Conservation (phyloP, 2,888 invertebrate genomes). For the Leptinotarsa juncta region DNA sequence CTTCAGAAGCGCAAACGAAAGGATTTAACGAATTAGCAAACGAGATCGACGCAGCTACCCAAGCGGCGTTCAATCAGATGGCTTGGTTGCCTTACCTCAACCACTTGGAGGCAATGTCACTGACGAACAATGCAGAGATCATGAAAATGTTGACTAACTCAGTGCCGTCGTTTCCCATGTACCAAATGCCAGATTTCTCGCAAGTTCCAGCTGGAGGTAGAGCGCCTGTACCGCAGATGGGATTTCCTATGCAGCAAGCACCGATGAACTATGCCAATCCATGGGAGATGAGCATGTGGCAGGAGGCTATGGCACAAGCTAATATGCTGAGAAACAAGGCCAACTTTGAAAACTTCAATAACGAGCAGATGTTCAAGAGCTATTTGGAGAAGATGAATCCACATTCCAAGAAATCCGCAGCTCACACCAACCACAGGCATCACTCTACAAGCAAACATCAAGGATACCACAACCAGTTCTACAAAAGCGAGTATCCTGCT, state of each 20-base stretch:
- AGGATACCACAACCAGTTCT: constrained; percentile 30
- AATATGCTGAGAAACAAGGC: constrained; percentile 58
- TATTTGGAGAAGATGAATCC: constrained; percentile 50
- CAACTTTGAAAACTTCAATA: constrained; percentile 54
- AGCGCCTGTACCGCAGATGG: constrained; percentile 66
- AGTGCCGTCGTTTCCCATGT: constrained; percentile 67
- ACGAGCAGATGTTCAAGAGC: constrained; percentile 48
- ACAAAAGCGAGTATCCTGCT: constrained; percentile 42
- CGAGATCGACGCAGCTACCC: constrained; percentile 77
- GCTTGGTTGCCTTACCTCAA: constrained; percentile 79
- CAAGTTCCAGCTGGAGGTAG: constrained; percentile 65
- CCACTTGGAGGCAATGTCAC: constrained; percentile 73
- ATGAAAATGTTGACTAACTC: constrained; percentile 68
- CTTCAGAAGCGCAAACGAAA: constrained; percentile 41
- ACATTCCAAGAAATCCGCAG: constrained; percentile 19
- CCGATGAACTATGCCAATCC: constrained; percentile 69
- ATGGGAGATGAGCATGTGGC: constrained; percentile 76
- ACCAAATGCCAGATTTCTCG: constrained; percentile 66
- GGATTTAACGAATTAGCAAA: constrained; percentile 67
- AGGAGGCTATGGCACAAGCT: constrained; percentile 72
- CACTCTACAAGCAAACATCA: constrained; percentile 36
- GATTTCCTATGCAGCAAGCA: constrained; percentile 57
- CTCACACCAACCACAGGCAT: constrained; percentile 30
- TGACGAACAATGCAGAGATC: constrained; percentile 68
- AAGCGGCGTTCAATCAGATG: constrained; percentile 79